phyloP scores from a whole-genome alignment of 1,140 invertebrate species.

The Papilio helenus region DNA sequence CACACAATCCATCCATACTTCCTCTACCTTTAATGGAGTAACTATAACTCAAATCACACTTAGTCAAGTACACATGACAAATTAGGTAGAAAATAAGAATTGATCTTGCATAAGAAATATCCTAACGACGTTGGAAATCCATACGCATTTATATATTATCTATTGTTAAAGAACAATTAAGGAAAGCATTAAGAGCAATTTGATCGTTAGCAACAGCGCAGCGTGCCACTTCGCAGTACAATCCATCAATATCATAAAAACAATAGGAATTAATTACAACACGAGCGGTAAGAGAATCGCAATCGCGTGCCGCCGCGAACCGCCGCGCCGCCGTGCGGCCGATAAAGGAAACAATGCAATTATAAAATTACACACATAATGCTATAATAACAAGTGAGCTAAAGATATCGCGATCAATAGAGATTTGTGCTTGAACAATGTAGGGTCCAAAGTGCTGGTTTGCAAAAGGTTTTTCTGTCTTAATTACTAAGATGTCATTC shows the following conservation, averaged over 20 bases:
- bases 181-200: slow-evolving; percentile 28
- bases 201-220: slow-evolving; percentile 4
- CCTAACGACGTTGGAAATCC: not conserved
- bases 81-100: too few relatives aligned
- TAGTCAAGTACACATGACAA: too few relatives aligned
- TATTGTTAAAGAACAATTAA: slow-evolving; percentile 11
- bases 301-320: slow-evolving; percentile 18
- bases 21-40: too few relatives aligned
- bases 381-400: slow-evolving; percentile 19
- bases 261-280: slow-evolving; percentile 30
- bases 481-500: not conserved
- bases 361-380: slow-evolving; percentile 33
- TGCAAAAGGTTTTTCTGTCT: too few relatives aligned
- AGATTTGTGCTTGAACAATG: not conserved
- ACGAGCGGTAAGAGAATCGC: slow-evolving; percentile 22
- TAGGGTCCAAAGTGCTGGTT: too few relatives aligned
- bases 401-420: not conserved
- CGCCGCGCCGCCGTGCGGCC: not conserved
- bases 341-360: slow-evolving; percentile 25
- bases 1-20: too few relatives aligned
- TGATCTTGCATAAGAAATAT: too few relatives aligned
- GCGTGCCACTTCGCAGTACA: slow-evolving; percentile 1
- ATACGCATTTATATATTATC: not conserved
- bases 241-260: slow-evolving; percentile 31
- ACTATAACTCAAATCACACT: too few relatives aligned